These are phyloP conservation scores for Sebastes kiyomatsui DNA, from an alignment of 2,797 vertebrate species.

Conservation along the genomic window DNA sequence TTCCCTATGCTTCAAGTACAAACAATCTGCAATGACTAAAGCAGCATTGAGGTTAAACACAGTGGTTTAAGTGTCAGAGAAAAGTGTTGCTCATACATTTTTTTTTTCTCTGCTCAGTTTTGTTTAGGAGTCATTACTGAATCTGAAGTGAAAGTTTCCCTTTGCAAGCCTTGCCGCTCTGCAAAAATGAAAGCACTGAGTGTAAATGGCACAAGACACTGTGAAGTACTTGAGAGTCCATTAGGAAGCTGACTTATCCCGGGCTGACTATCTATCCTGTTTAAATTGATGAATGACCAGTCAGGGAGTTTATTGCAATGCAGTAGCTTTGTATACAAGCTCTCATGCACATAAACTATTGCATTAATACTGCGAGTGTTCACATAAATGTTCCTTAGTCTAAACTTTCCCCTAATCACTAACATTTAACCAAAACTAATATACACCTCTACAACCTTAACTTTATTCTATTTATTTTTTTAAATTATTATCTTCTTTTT, in stretches of 20 bases:
- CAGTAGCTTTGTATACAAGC: slow-evolving; percentile 5
- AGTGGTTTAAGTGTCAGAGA: background rate
- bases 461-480: no score
- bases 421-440: background rate
- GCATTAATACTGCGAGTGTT: background rate
- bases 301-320: slow-evolving; percentile 24
- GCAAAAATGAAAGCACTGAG: slow-evolving; percentile 14
- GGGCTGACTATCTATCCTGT: slow-evolving; percentile 21
- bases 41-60: background rate
- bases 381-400: background rate
- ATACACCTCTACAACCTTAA: background rate
- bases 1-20: background rate
- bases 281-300: slow-evolving; percentile 40
- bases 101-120: background rate
- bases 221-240: slow-evolving; percentile 7
- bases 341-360: background rate
- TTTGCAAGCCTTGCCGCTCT: background rate
- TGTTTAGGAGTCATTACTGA: background rate
- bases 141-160: background rate
- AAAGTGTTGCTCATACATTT: background rate
- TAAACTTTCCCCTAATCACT: background rate
- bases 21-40: background rate
- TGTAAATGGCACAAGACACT: slow-evolving; percentile 28
- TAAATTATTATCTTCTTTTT: no score
- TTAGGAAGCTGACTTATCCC: slow-evolving; percentile 24